phyloP scores from a whole-genome alignment of 1,140 invertebrate genomes.

The Penaeus indicus region DNA sequence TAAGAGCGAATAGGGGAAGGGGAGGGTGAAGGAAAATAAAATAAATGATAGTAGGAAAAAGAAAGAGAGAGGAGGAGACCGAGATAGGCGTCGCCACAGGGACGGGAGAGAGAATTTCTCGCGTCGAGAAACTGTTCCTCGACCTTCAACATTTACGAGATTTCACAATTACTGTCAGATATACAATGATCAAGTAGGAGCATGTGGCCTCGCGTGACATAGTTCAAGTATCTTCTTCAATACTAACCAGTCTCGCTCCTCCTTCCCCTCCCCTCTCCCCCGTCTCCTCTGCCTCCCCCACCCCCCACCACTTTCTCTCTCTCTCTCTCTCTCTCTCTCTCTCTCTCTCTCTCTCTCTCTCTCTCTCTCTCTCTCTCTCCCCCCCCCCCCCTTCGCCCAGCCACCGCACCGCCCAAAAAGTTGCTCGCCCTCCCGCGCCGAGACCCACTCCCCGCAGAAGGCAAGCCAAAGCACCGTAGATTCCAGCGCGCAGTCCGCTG shows the following conservation, averaged over 20 bases:
- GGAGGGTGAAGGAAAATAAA: not conserved
- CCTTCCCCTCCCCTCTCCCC: not conserved
- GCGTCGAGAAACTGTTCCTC: not conserved
- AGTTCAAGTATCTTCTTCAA: not conserved
- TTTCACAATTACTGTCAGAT: not conserved
- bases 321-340: not conserved
- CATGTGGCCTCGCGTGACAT: not conserved
- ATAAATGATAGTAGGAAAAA: not conserved
- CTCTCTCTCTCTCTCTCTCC: not conserved
- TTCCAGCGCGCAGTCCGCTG: too few relatives aligned
- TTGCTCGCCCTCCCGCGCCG: too few relatives aligned
- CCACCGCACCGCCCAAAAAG: not conserved
- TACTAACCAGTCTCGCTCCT: conserved; percentile 12
- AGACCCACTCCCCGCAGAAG: too few relatives aligned
- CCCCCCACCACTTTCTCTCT: not conserved
- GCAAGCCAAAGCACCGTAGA: too few relatives aligned
- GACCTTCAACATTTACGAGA: too few relatives aligned
- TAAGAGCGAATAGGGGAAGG: not conserved
- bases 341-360: not conserved
- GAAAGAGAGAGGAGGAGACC: not conserved
- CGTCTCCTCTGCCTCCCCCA: not conserved
- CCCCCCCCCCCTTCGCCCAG: not conserved
- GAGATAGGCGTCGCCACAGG: not conserved
- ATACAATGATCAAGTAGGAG: not conserved
- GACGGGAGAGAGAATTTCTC: not conserved